Conservation (phyloP, 2,113 vertebrate genomes). For the Morone saxatilis region DNA sequence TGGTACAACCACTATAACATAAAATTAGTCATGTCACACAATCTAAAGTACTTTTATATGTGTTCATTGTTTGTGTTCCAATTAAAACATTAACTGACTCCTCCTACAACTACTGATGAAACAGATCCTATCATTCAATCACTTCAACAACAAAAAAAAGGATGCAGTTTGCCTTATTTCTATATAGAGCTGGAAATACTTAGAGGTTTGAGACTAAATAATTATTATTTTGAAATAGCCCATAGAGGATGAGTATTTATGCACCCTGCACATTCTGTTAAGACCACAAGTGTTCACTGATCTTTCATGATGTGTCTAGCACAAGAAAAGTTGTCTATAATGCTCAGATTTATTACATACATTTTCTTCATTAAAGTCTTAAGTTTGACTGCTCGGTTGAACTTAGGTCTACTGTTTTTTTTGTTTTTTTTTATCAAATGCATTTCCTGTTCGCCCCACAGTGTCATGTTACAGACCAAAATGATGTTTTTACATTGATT, state of each 20-base stretch:
- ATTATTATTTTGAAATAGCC: background rate
- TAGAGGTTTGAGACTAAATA: background rate
- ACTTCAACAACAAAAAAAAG: background rate
- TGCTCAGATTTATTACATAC: background rate
- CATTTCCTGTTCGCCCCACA: background rate
- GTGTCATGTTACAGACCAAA: background rate
- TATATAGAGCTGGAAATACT: background rate
- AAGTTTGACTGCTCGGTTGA: background rate
- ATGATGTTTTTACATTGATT: background rate
- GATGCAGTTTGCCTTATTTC: no score
- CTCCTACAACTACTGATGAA: background rate
- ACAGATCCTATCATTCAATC: background rate
- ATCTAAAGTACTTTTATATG: background rate
- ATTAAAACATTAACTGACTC: background rate
- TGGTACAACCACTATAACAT: constrained; percentile 1
- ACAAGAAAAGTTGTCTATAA: background rate
- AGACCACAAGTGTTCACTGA: background rate
- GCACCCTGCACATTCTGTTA: background rate
- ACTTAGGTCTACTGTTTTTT: background rate
- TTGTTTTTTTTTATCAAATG: background rate
- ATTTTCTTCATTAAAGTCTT: background rate
- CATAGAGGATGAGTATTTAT: background rate
- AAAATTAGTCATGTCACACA: background rate
- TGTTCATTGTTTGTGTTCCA: background rate
- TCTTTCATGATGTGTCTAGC: background rate